Conservation (phyloP, 2,888 invertebrate genomes). For the Apamea anceps region DNA sequence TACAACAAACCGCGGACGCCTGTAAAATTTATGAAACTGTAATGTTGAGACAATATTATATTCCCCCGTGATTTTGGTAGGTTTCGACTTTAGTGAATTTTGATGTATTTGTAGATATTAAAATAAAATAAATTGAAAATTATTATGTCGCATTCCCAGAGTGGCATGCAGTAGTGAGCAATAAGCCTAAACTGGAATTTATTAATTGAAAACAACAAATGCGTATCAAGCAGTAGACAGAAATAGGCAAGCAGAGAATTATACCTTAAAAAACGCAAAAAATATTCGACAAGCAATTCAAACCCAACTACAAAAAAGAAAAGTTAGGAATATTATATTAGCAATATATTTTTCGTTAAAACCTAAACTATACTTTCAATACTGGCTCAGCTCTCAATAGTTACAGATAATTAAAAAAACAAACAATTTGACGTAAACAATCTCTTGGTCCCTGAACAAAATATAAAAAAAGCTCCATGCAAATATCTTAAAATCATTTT, state of each 20-base stretch:
- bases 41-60: constrained; percentile 60
- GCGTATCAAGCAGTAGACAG: no score
- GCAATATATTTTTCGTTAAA: neutral
- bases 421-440: neutral
- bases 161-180: neutral
- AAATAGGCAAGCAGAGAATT: neutral
- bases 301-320: neutral
- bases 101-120: constrained; percentile 23
- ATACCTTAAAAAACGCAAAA: neutral
- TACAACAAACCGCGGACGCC: constrained; percentile 70
- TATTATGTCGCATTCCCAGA: neutral
- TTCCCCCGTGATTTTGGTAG: constrained; percentile 42
- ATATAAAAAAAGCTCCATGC: neutral
- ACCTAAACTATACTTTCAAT: neutral
- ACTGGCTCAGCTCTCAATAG: no score
- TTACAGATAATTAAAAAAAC: no score
- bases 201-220: neutral
- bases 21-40: constrained; percentile 69
- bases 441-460: neutral
- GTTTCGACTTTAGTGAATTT: constrained; percentile 13
- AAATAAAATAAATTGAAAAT: neutral
- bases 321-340: neutral
- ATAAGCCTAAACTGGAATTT: no score
- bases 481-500: constrained; percentile 10
- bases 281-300: neutral